phyloP scores from a whole-genome alignment of 2,113 vertebrate genomes.

The Lycaon pictus region DNA sequence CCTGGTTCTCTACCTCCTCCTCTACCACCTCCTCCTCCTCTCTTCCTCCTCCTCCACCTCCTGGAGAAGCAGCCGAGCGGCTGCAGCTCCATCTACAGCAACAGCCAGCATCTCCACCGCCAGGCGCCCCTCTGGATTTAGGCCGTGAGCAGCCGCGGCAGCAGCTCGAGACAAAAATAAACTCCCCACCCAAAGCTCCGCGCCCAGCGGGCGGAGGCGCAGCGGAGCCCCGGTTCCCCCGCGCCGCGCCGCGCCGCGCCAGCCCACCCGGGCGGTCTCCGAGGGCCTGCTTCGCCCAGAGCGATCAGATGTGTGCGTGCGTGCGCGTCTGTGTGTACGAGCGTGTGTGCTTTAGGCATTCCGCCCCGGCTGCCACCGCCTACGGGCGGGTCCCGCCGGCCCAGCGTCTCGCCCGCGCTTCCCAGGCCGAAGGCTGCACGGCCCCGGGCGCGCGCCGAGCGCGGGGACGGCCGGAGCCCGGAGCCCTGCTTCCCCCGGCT shows the following conservation, averaged over 20 bases:
- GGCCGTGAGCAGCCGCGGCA: conserved; percentile 80
- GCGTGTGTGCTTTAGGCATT: conserved; percentile 15
- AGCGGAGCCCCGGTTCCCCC: conserved; percentile 18
- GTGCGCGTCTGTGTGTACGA: not conserved
- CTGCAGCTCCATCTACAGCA: conserved; percentile 81
- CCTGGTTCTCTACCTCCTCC: conserved; percentile 55
- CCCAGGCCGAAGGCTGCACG: conserved; percentile 8
- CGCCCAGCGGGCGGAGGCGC: conserved; percentile 83
- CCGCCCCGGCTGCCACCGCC: conserved; percentile 34
- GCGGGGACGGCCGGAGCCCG: not conserved
- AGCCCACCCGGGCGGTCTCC: conserved; percentile 59
- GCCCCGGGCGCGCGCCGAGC: not conserved
- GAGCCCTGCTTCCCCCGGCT: not conserved
- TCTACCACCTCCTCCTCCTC: not conserved
- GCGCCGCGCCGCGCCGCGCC: not conserved
- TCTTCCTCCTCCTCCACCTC: conserved; percentile 61
- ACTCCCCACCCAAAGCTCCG: conserved; percentile 89
- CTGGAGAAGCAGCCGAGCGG: conserved; percentile 70
- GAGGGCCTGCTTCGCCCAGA: conserved; percentile 45
- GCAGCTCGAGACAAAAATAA: conserved; percentile 88
- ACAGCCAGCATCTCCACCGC: conserved; percentile 78
- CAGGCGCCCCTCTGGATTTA: conserved; percentile 81
- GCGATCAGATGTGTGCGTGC: conserved; percentile 43
- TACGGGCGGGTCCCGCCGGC: conserved; percentile 23
- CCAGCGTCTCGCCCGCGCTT: not conserved